Conservation (phyloP, 2,888 invertebrate species). For the Monopis laevigella region DNA sequence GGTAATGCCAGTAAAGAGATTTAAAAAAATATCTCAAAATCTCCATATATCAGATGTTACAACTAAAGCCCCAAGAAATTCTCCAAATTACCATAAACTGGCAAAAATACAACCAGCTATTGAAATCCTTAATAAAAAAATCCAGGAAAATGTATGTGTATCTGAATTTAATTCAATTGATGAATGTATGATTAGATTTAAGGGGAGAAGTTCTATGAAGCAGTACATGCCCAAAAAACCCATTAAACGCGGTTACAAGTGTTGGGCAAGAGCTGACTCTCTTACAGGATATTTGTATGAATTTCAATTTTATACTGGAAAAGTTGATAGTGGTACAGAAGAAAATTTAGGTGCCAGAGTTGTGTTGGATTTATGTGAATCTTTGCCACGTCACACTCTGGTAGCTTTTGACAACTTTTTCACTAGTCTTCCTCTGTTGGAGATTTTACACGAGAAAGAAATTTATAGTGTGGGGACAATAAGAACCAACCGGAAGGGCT, state of each 20-base stretch:
- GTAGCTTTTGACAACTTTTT: conserved; percentile 17
- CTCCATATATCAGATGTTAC: too few species aligned
- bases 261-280: conserved; percentile 18
- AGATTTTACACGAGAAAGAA: conserved; percentile 13
- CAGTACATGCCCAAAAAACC: too few species aligned
- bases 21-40: too few species aligned
- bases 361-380: conserved; percentile 16
- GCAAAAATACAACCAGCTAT: too few species aligned
- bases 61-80: too few species aligned
- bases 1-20: too few species aligned
- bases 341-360: conserved; percentile 18
- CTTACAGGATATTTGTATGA: conserved; percentile 18
- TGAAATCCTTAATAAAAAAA: conserved; percentile 1
- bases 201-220: neutral
- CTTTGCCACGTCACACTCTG: conserved; percentile 13
- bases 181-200: conserved; percentile 6
- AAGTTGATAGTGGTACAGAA: conserved; percentile 16
- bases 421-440: conserved; percentile 15
- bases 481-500: conserved; percentile 13
- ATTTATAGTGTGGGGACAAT: conserved; percentile 14
- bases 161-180: neutral
- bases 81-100: too few species aligned
- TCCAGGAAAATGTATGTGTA: neutral
- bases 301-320: conserved; percentile 20
- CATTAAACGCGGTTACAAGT: conserved; percentile 7